Conservation (phyloP, 2,888 invertebrate genomes). For the Eubasilissa splendida region DNA sequence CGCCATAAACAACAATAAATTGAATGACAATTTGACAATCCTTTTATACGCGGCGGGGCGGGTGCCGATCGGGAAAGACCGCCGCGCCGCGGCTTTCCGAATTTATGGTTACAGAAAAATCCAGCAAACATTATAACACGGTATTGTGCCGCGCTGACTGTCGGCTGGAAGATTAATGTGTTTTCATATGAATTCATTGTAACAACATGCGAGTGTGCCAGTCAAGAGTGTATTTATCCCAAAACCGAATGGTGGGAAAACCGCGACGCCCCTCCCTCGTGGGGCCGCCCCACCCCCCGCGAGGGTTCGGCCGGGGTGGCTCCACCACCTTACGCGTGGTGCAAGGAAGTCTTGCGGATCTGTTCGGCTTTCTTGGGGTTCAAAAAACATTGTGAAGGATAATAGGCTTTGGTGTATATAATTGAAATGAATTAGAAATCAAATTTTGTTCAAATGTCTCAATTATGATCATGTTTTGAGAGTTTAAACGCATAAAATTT, state of each 20-base stretch:
- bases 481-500: too few species aligned
- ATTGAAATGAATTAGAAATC: neutral
- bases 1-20: constrained; percentile 24
- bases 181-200: constrained; percentile 57
- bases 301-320: neutral
- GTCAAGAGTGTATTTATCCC: constrained; percentile 45
- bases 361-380: constrained; percentile 12
- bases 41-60: constrained; percentile 22
- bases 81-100: constrained; percentile 29
- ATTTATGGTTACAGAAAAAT: constrained; percentile 50
- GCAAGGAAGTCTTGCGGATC: neutral
- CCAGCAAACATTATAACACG: constrained; percentile 42
- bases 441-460: too few species aligned
- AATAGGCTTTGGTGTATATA: neutral
- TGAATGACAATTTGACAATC: constrained; percentile 32
- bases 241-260: constrained; percentile 12
- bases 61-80: constrained; percentile 2
- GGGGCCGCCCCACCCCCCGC: neutral
- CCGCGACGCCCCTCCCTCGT: neutral
- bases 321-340: neutral
- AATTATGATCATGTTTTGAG: too few species aligned
- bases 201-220: constrained; percentile 46
- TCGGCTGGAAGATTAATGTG: constrained; percentile 54
- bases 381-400: constrained; percentile 15
- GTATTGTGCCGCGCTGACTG: constrained; percentile 45